Evolutionary conservation across 2,797 vertebrate genomes (phyloP), one percentile per base, ranked within the genome.

Genomic region (Simalia tracyae): DNA sequence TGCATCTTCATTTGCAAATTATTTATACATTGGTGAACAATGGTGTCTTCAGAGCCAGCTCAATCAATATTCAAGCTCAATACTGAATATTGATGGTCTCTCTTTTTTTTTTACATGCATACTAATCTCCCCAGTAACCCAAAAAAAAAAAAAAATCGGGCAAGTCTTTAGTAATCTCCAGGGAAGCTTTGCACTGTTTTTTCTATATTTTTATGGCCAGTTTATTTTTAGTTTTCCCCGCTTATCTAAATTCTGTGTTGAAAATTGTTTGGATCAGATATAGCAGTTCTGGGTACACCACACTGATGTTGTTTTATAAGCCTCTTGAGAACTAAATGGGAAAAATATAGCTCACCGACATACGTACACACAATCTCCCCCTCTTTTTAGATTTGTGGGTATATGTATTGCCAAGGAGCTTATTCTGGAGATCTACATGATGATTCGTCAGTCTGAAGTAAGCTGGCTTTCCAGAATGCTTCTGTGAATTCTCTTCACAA

Each of bases 1-100:
- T 93, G 31, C 26, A 31, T 91, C 24, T 84, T 59, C 57, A 89
- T 92, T 86, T 95, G 72, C 31, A 95, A 84, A 89, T 94, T 92
- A 93, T 93, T 96, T 96, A 92, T 92, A 95, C 84, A 22, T 6
- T 90, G 92, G 15, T 93, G n/a, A 89, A 88, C 89, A 92, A 96
- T 50, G 4, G 76, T 87, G 95, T 56, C 26, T 57, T 93, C 92
- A 14, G 94, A 88, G 68, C 68, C 63, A n/a, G 19, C 93, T 66
- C 63, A 93, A 28, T 81, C 61, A 46, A 81, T 87, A 59, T 68
- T 95, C 92, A 87, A 91, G 36, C 9, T 63, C n/a, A 81, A 0
- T 14, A 57, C 72, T 46, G 36, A 81, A 46, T 81, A 81, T 81
- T 4, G 36, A 24, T 81, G 36, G 72, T 46, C 36, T 42, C 42